These are phyloP conservation scores for Lobophora halterata DNA, from an alignment of 2,888 invertebrate species.

Conservation along the genomic window DNA sequence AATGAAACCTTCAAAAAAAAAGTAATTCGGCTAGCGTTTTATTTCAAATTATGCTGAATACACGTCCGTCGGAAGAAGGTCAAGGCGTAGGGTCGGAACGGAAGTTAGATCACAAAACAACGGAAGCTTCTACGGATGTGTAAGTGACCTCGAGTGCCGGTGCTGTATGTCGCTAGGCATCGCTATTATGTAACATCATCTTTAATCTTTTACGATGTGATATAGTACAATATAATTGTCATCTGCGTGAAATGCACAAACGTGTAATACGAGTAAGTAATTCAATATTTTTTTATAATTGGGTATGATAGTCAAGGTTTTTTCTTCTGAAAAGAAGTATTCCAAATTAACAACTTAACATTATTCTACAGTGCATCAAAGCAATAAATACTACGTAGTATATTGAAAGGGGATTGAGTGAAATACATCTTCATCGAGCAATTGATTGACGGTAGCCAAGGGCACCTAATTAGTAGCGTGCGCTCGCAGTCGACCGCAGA, in stretches of 20 bases:
- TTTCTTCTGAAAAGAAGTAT: too few species aligned
- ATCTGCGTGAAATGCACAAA: too few species aligned
- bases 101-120: slow-evolving; percentile 30
- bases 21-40: not conserved
- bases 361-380: too few species aligned
- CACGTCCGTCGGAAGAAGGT: slow-evolving; percentile 20
- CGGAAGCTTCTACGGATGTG: slow-evolving; percentile 34
- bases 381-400: too few species aligned
- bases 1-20: not conserved
- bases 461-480: slow-evolving; percentile 79
- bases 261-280: too few species aligned
- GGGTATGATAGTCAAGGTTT: too few species aligned
- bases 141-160: slow-evolving; percentile 27
- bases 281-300: too few species aligned
- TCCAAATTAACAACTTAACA: too few species aligned
- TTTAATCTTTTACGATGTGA: slow-evolving; percentile 2
- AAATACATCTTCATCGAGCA: slow-evolving; percentile 4
- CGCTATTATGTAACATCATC: slow-evolving; percentile 21
- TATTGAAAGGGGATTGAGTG: not conserved
- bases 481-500: slow-evolving; percentile 82
- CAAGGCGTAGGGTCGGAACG: slow-evolving; percentile 29
- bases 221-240: too few species aligned
- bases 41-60: slow-evolving; percentile 13
- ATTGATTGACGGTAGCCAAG: slow-evolving; percentile 40
- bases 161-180: slow-evolving; percentile 17